Evolutionary conservation across 2,797 vertebrate genomes (phyloP), one percentile per base, ranked within the genome.

Genomic region (Acipenser transmontanus): DNA sequence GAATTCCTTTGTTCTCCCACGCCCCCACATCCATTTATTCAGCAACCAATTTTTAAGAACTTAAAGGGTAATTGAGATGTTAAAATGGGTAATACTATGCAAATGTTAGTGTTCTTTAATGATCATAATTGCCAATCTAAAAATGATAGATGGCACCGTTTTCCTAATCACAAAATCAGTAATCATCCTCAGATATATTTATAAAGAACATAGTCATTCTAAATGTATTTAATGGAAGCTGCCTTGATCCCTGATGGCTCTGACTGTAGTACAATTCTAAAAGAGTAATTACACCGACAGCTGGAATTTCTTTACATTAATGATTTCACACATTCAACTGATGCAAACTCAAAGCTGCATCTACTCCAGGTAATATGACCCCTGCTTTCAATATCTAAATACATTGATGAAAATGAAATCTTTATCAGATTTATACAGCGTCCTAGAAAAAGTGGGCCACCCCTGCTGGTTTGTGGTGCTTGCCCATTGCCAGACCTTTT

Each of bases 111-210:
- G n/a, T 52, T 49, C 57, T 47, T 69, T 61, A 49, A 61, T 61
- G n/a, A 61, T 54, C 57, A 65, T 20, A 52, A 65, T 69, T 69
- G 59, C 20, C 64, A 65, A 66, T 66, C 59, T 62, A 62, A 66
- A 67, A 65, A 66, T 13, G 52, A 69, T 34, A 34, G 4, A 34
- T 34, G 34, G 34, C 34, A 34, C 34, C 34, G 34, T 57, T 62
- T 69, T 69, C 47, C 8, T 60, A 66, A 65, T 66, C 49, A 50
- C 17, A 17, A 13, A 14, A 49, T 48, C 59, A 66, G 64, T 47
- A 62, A 54, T 62, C 59, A 61, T 49, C 60, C 60, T n/a, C 47
- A 49, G 10, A 50, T 52, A 69, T 49, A 66, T 65, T 57, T 59
- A 48, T 8, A 61, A n/a, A 52, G 6, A 69, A 34, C n/a, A 47